Conservation (phyloP, 2,113 vertebrate genomes). For the Mystacornis crossleyi region DNA sequence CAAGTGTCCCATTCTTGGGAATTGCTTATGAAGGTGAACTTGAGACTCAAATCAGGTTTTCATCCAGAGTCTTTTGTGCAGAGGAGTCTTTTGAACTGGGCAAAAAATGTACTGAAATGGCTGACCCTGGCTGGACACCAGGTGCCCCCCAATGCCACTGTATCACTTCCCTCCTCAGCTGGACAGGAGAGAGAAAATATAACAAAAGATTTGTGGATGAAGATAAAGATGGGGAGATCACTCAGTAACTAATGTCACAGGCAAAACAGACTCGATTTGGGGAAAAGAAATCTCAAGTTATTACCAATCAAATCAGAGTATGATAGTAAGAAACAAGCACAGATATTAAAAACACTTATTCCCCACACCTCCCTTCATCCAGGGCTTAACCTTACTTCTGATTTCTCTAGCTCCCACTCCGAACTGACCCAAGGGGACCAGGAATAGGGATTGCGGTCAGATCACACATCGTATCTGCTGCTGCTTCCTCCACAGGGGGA, state of each 20-base stretch:
- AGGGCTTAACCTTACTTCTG: background rate
- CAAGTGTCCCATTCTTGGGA: background rate
- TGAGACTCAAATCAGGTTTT: background rate
- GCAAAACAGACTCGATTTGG: fast-evolving
- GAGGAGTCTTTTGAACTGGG: background rate
- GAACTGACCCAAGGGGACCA: fast-evolving
- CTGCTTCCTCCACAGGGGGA: too few species aligned
- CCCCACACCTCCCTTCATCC: background rate
- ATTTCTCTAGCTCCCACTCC: background rate
- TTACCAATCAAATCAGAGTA: background rate
- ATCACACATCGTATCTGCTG: fast-evolving
- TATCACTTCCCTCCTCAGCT: background rate
- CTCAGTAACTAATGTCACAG: background rate
- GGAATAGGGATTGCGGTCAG: background rate
- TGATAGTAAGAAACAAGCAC: background rate
- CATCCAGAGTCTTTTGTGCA: background rate
- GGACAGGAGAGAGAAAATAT: background rate
- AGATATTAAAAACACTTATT: background rate
- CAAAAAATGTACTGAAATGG: background rate
- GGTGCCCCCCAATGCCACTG: background rate
- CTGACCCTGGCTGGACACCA: background rate
- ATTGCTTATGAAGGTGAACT: background rate
- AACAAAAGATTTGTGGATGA: background rate
- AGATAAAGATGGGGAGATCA: background rate
- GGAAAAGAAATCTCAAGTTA: background rate